Base-by-base conservation (phyloP, 2,797 vertebrate species). In the Catostomus latipinnis region DNA sequence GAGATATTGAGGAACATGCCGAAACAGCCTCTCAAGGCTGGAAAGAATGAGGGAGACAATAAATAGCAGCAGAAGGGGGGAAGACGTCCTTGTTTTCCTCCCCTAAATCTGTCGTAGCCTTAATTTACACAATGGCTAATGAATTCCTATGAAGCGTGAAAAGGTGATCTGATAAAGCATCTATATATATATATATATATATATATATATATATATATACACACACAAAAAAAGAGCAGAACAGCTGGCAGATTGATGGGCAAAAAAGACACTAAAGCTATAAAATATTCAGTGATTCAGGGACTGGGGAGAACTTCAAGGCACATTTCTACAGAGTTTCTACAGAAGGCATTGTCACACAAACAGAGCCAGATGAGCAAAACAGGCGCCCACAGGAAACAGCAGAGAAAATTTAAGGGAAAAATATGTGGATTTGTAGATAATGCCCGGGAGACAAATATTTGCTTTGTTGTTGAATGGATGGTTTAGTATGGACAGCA, bases 121-220 rank as follows among this genome's bases (percentile, higher is more conserved):
- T 88, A 82, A 88, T 88, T 89, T 84, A 84, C 85, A 87, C 80
- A 62, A 70, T 22, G 53, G 58, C 58, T 83, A 85, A 86, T 86
- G 83, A 86, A 81, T 81, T 86, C 80, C 79, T 67, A 54, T 70
- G 77, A 77, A 80, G 84, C 70, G 74, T 77, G 74, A 71, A 81
- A 75, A 80, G 76, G 71, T 86, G 85, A 82, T 83, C 72, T 78
- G 68, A 82, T 76, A 79, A 78, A 73, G 77, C 73, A 77, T 80
- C 79, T 62, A 84, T 76, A 77, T 58, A 66, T 52, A 65, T 81
- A 69, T 75, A n/a, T n/a, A n/a, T n/a, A n/a, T 62, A 84, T 76
- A 77, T 58, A 66, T 52, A 65, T 81, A 69, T 75, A n/a, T 62
- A 84, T 76, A 77, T 58, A 66, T 52, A 65, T 81, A 69, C 72